Evolutionary conservation across 1,140 invertebrate species (phyloP), one percentile per base, ranked within the genome.

Genomic region (Drosophila willistoni): DNA sequence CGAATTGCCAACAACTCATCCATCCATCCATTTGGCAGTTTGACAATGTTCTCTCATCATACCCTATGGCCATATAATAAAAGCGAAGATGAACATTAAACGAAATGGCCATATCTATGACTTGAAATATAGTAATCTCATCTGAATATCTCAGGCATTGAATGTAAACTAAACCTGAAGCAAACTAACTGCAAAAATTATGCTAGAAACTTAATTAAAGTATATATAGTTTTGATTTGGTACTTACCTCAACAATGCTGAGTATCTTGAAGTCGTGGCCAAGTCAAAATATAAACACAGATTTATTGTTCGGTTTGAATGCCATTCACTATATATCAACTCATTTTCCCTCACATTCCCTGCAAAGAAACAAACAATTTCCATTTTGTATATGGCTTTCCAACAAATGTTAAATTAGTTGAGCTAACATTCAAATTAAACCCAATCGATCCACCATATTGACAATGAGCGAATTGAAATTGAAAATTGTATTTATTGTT

Each of bases 1-100:
- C 54, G 54, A 86, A 87, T 77, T 73, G 82, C 72, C 79, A 87
- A 87, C 79, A 80, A 57, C 68, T 65, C 79, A 76, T 68, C 57
- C 79, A 76, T 36, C 34, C 34, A 36, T 71, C 57, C 61, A 71
- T 68, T 64, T 73, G 63, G 39, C 74, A 72, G 42, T 22, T 68
- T 64, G 36, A 33, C 34, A 65, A 44, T 60, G 65, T 19, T 10
- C 9, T 3, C 19, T 22, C 19, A 51, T 51, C 19, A 51, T 51
- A 51, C 44, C 17, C 44, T 51, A 10, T 22, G 9, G 9, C 17
- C 17, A 51, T 51, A 19, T 4, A 51, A 19, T 3, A 22, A 3
- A 51, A 9, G 44, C 3, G 17, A 12, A 51, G 17, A 51, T 51
- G 19, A 3, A 22, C 7, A 51, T 51, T 3, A 51, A 22, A 17